phyloP scores from a whole-genome alignment of 2,797 vertebrate genomes.

The Micromesistius poutassou region DNA sequence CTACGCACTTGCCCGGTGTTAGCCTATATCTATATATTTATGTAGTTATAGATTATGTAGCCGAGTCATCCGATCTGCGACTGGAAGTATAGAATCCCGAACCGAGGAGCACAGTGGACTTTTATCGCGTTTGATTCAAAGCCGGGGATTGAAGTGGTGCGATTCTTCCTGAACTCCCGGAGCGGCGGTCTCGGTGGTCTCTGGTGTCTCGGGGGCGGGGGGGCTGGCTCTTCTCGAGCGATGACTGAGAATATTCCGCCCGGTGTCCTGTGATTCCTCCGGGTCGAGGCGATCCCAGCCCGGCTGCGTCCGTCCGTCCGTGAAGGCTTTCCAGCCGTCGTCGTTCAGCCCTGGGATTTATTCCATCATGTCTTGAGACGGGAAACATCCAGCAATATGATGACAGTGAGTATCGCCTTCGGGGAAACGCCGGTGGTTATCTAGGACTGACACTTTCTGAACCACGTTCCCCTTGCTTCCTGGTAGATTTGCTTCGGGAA shows the following conservation, averaged over 20 bases:
- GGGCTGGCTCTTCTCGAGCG: conserved; percentile 31
- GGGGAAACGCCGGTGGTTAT: no score
- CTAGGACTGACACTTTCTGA: neutral
- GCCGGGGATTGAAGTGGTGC: conserved; percentile 54
- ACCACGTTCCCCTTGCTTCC: conserved; percentile 20
- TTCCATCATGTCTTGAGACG: conserved; percentile 76
- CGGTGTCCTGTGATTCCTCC: conserved; percentile 60
- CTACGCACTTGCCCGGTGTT: conserved; percentile 49
- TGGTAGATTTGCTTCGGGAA: conserved; percentile 1
- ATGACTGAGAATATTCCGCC: conserved; percentile 62
- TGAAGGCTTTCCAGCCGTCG: conserved; percentile 47
- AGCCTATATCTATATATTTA: conserved; percentile 49
- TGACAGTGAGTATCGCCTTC: conserved; percentile 73
- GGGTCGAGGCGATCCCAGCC: conserved; percentile 33
- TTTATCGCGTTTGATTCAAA: neutral
- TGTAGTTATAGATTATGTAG: neutral
- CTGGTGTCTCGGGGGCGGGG: conserved; percentile 21
- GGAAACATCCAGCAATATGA: conserved; percentile 56
- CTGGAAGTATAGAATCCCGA: conserved; percentile 31
- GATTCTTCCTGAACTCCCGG: conserved; percentile 43
- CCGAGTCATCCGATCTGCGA: conserved; percentile 2
- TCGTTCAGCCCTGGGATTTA: conserved; percentile 56
- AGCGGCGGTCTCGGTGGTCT: conserved; percentile 28
- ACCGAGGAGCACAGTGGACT: conserved; percentile 35
- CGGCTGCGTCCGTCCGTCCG: conserved; percentile 12